These are phyloP conservation scores for Drosophila rhopaloa DNA, from an alignment of 1,140 invertebrate species.

Conservation along the genomic window DNA sequence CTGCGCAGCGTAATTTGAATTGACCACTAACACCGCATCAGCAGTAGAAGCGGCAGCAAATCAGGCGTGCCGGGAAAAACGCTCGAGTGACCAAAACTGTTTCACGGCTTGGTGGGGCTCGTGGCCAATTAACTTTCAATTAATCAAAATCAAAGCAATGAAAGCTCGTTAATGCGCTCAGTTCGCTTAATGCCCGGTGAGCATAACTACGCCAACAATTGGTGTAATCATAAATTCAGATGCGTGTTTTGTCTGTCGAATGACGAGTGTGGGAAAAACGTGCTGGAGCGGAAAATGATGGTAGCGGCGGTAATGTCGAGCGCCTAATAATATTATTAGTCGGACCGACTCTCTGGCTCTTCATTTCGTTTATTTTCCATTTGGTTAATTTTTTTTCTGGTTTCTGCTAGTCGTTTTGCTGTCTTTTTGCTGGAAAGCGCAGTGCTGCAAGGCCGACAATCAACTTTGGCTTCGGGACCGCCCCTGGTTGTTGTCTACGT, in stretches of 20 bases:
- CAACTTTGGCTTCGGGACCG: conserved; percentile 42
- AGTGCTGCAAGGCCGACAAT: conserved; percentile 65
- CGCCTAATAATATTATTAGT: conserved; percentile 59
- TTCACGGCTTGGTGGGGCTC: conserved; percentile 42
- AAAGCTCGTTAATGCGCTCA: conserved; percentile 42
- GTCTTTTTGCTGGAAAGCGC: conserved; percentile 52
- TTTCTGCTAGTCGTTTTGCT: background rate
- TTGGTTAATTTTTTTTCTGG: conserved; percentile 21
- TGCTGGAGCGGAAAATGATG: conserved; percentile 68
- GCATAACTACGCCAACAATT: conserved; percentile 48
- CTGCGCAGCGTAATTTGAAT: conserved; percentile 32
- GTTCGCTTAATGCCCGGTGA: conserved; percentile 55
- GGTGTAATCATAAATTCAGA: conserved; percentile 58
- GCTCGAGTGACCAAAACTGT: conserved; percentile 51
- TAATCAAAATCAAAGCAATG: conserved; percentile 72
- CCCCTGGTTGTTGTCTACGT: conserved; percentile 53
- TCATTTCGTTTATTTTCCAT: conserved; percentile 12
- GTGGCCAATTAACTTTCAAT: conserved; percentile 76
- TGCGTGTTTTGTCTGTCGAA: conserved; percentile 48
- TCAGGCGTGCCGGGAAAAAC: conserved; percentile 59
- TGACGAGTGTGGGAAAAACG: conserved; percentile 72
- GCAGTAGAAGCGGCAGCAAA: conserved; percentile 29
- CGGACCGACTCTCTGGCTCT: conserved; percentile 14
- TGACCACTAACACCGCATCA: conserved; percentile 11
- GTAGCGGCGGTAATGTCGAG: conserved; percentile 36